Base-by-base conservation (phyloP, 2,113 vertebrate species). In the Entomyzon cyanotis region DNA sequence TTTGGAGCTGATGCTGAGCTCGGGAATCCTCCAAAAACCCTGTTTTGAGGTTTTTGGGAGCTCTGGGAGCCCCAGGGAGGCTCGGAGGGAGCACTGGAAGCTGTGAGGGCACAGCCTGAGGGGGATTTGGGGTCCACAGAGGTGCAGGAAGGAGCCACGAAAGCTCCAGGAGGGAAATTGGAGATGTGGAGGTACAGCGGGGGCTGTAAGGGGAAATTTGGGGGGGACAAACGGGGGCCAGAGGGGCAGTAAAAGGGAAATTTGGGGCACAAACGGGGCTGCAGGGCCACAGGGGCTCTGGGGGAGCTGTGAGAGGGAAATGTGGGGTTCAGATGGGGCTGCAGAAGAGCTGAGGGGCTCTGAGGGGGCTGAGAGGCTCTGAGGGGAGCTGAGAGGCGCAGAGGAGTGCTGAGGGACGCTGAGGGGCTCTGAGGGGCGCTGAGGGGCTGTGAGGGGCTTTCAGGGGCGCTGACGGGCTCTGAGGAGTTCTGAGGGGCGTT, bases 101-200 rank as follows among this genome's bases (percentile, higher is more conserved):
- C 59, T 25, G 5, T 1, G 55, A 68, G 33, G 41, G 33, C 28
- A 21, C 73, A 33, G 2, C 12, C 16, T 0, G 16, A 16, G 14
- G 11, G 20, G 10, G 8, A 14, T 75, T 1, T 2, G 28, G 21
- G 30, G 12, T 28, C 2, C 13, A 2, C 6, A 23, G 33, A 47
- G 12, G 9, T 0, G 30, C 18, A 12, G 24, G 46, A 31, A 35
- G 14, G 81, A 59, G 33, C 47, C 90, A 21, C 21, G 3, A 3
- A 21, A 5, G 4, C 59, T 39, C 50, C 74, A 15, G 31, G 14
- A 22, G 15, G 6, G 8, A 35, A 49, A 63, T 0, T 3, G 13
- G 79, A 17, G 17, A 21, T 0, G 2, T 19, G 12, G 10, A 52
- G 22, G 11, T 33, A 41, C 28, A 7, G 6, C 0, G 28, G 5